Conservation (phyloP, 1,140 invertebrate genomes). For the Maniola jurtina region DNA sequence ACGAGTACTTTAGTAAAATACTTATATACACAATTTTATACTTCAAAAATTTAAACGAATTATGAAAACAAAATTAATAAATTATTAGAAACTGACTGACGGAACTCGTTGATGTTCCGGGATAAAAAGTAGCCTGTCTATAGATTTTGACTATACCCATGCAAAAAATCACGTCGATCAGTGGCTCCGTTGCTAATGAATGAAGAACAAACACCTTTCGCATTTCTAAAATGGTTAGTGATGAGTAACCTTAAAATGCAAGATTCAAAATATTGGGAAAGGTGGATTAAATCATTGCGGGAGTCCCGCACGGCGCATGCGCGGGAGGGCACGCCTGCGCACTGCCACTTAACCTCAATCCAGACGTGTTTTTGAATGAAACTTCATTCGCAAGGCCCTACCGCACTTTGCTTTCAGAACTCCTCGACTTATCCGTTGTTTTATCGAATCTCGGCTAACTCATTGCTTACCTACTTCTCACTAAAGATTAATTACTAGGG, state of each 20-base stretch:
- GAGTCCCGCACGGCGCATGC: conserved; percentile 46
- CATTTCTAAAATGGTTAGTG: not conserved
- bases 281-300: conserved; percentile 71
- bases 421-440: conserved; percentile 25
- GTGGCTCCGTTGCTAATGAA: too few species aligned
- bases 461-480: conserved; percentile 21
- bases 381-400: conserved; percentile 23
- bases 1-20: too few species aligned
- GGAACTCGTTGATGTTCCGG: too few species aligned
- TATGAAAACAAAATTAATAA: too few species aligned
- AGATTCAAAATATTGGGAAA: conserved; percentile 60
- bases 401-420: conserved; percentile 37
- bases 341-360: conserved; percentile 69
- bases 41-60: too few species aligned
- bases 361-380: conserved; percentile 75
- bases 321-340: conserved; percentile 61
- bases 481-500: conserved; percentile 11
- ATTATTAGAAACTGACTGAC: too few species aligned
- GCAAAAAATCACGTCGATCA: too few species aligned
- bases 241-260: conserved; percentile 41
- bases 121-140: too few species aligned
- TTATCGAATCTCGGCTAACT: conserved; percentile 24
- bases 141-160: too few species aligned
- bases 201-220: not conserved
- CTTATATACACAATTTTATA: too few species aligned